Evolutionary conservation across 1,140 invertebrate species (phyloP).

Genomic region (Cydia amplana): DNA sequence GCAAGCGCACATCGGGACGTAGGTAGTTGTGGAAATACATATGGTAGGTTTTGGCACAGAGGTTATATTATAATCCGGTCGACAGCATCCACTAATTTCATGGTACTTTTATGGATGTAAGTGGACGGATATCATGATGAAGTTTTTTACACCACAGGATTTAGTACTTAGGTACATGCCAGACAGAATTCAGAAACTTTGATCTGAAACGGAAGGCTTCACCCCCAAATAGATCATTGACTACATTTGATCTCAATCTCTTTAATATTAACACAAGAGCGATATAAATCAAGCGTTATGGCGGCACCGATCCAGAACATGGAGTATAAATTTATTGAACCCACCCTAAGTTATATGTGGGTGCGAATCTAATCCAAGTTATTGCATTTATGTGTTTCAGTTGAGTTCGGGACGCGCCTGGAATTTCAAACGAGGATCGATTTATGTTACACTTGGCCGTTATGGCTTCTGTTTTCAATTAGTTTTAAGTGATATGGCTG

Average conservation of each 20-base stretch:
- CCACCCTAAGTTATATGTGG: constrained; percentile 32
- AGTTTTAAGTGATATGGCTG: constrained; percentile 30
- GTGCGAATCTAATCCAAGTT: constrained; percentile 32
- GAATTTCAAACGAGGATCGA: constrained; percentile 29
- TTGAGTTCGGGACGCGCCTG: constrained; percentile 24
- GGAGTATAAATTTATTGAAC: constrained; percentile 32
- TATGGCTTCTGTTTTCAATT: constrained; percentile 31
- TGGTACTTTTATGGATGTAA: no score
- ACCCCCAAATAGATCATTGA: background rate
- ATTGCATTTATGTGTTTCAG: constrained; percentile 32
- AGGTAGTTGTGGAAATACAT: no score
- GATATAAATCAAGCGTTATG: constrained; percentile 28
- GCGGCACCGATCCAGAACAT: constrained; percentile 28
- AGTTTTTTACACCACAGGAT: no score
- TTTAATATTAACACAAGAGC: constrained; percentile 29
- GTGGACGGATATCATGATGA: no score
- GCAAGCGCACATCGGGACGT: no score
- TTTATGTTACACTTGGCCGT: constrained; percentile 29
- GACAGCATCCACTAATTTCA: no score
- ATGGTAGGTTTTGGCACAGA: no score
- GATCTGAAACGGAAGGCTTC: background rate
- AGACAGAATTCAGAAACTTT: background rate
- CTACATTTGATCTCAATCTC: constrained; percentile 12
- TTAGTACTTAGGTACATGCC: no score
- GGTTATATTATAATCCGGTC: no score